These are phyloP conservation scores for Mylabris sibirica DNA, from an alignment of 2,888 invertebrate genomes.

Conservation along the genomic window DNA sequence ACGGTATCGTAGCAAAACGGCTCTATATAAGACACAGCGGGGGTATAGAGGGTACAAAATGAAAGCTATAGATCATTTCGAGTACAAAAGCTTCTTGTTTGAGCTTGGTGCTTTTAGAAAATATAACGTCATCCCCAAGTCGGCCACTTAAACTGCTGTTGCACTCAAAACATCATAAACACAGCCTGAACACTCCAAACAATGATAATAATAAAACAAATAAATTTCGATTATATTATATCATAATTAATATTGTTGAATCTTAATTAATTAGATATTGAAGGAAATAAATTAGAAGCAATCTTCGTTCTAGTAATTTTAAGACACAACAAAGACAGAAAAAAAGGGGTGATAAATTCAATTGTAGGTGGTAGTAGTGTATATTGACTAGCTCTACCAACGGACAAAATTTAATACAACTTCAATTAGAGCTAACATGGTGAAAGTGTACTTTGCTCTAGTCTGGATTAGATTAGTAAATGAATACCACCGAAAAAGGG, in stretches of 20 bases:
- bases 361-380: slow-evolving; percentile 22
- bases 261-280: not conserved
- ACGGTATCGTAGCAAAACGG: slow-evolving; percentile 44
- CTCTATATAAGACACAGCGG: slow-evolving; percentile 33
- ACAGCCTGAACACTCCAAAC: not conserved
- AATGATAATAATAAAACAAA: not conserved
- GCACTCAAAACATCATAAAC: slow-evolving; percentile 1
- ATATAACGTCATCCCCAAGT: slow-evolving; percentile 35
- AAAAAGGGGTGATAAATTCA: slow-evolving; percentile 6
- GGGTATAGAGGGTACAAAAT: slow-evolving; percentile 50
- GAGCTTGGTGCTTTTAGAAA: slow-evolving; percentile 33
- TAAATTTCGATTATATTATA: not conserved
- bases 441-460: slow-evolving; percentile 46
- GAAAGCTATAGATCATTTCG: slow-evolving; percentile 58
- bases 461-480: slow-evolving; percentile 53
- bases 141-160: slow-evolving; percentile 39
- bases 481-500: slow-evolving; percentile 50
- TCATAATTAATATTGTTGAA: not conserved
- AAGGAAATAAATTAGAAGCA: not conserved
- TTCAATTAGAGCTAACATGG: slow-evolving; percentile 54
- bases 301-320: too few species aligned
- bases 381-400: slow-evolving; percentile 35
- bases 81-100: slow-evolving; percentile 51
- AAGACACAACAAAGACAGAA: not conserved
- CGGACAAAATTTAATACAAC: slow-evolving; percentile 54